A percentile compares a stretch with the other conserved stretches of the same genome.
phyloP scores from a whole-genome alignment of 2,888 invertebrate genomes.

The Andrena marginata region DNA sequence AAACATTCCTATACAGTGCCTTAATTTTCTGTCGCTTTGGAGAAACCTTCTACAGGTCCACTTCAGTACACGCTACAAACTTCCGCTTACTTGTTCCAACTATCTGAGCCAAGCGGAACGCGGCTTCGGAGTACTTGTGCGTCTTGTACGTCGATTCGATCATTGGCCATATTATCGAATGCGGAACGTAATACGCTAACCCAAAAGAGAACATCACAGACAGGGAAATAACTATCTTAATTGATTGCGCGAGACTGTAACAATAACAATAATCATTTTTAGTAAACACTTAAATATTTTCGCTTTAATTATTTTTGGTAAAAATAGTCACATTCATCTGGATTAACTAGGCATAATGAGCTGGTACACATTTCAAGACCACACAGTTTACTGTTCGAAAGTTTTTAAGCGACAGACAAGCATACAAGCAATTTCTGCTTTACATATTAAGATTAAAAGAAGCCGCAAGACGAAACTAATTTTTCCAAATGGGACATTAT shows the following conservation, averaged over 20 bases:
- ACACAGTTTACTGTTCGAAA: no score
- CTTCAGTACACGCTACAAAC: not conserved
- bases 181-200: conserved; percentile 89
- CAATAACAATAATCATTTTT: not conserved
- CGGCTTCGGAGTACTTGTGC: conserved; percentile 70
- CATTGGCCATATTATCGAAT: conserved; percentile 87
- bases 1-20: not conserved
- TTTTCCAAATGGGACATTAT: no score
- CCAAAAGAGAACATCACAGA: conserved; percentile 88
- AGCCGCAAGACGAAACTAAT: no score
- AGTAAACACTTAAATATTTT: not conserved
- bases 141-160: conserved; percentile 81
- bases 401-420: no score
- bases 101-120: conserved; percentile 78
- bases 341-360: no score
- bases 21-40: no score
- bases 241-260: conserved; percentile 84
- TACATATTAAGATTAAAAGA: no score
- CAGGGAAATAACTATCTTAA: conserved; percentile 87
- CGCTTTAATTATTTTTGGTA: no score
- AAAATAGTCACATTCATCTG: no score
- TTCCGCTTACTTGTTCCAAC: conserved; percentile 75
- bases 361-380: no score
- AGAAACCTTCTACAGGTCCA: no score
- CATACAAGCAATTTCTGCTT: no score